Evolutionary conservation across 2,797 vertebrate species (phyloP).

Genomic region (Platalea minor): DNA sequence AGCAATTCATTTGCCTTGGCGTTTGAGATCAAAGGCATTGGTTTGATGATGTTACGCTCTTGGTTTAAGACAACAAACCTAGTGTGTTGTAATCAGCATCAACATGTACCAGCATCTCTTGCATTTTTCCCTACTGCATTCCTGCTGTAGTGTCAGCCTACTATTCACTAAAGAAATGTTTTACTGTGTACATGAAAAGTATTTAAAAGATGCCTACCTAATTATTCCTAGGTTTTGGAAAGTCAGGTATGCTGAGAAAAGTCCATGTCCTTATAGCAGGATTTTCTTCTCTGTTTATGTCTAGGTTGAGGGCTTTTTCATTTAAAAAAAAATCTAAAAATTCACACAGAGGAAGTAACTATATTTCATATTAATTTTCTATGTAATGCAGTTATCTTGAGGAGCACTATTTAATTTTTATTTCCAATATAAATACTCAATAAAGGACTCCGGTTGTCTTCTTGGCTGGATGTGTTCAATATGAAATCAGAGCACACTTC

Average conservation of each 20-base stretch:
- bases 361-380: background rate
- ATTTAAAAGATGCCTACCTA: background rate
- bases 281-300: background rate
- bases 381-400: background rate
- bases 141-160: background rate
- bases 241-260: background rate
- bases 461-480: background rate
- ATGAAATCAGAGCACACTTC: background rate
- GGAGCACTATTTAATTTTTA: conserved; percentile 13
- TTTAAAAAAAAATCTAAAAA: background rate
- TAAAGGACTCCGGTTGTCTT: background rate
- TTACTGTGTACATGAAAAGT: background rate
- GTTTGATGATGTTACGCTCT: background rate
- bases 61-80: background rate
- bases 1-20: background rate
- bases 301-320: background rate
- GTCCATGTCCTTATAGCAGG: background rate
- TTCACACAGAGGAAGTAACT: background rate
- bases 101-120: background rate
- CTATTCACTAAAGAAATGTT: background rate
- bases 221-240: background rate
- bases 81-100: background rate
- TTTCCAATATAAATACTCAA: background rate
- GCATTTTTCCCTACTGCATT: background rate
- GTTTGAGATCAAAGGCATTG: background rate